Conservation (phyloP, 2,797 vertebrate genomes). For the Erethizon dorsatum region DNA sequence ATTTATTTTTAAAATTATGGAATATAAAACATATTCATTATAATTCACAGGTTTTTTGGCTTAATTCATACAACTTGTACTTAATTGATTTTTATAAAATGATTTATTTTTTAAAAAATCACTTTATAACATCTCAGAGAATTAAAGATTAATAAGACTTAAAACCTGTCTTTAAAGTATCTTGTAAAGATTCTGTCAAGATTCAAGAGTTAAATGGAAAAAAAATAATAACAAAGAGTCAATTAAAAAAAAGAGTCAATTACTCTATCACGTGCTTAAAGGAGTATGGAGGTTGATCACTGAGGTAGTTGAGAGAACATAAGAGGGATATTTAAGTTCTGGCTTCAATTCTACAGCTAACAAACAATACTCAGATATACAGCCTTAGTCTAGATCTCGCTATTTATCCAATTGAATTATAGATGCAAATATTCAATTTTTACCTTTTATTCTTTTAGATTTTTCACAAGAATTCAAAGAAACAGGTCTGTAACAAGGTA, state of each 20-base stretch:
- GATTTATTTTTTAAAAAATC: neutral
- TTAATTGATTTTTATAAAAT: neutral
- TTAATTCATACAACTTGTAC: neutral
- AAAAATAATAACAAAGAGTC: neutral
- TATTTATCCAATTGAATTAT: neutral
- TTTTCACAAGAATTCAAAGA: neutral
- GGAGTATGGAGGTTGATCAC: neutral
- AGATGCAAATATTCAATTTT: neutral
- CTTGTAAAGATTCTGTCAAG: neutral
- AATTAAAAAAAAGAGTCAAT: neutral
- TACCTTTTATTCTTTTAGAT: neutral
- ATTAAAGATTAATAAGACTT: neutral
- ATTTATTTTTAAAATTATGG: neutral
- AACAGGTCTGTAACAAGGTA: neutral
- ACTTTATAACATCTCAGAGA: neutral
- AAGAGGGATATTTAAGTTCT: neutral
- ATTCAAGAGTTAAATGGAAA: neutral
- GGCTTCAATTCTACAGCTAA: neutral
- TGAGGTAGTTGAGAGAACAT: neutral
- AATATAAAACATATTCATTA: neutral
- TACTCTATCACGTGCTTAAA: neutral
- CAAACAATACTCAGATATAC: neutral
- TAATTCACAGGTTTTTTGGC: neutral
- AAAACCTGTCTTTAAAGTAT: neutral
- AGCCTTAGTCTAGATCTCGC: neutral